These are phyloP conservation scores for Cyrtodaria siliqua DNA, from an alignment of 2,888 invertebrate species.

Conservation along the genomic window DNA sequence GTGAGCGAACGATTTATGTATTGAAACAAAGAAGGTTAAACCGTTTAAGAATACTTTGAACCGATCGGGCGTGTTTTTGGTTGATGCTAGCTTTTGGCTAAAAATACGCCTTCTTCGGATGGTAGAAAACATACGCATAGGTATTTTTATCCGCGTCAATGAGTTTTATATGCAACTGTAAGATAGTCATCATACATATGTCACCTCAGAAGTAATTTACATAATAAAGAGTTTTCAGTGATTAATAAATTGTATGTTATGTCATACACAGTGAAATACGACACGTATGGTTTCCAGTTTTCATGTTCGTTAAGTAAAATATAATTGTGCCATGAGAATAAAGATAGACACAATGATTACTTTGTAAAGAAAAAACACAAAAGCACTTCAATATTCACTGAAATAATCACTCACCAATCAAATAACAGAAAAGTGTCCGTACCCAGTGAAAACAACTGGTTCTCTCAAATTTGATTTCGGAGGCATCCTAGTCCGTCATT, in stretches of 20 bases:
- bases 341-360: background rate
- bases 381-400: background rate
- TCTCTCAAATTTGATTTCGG: background rate
- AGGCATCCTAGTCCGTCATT: slow-evolving; percentile 1
- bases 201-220: no score
- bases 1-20: no score
- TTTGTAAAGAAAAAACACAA: background rate
- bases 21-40: no score
- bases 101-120: no score
- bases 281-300: background rate
- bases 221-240: no score
- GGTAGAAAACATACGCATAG: no score
- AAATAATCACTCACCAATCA: slow-evolving; percentile 13
- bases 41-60: no score
- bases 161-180: no score
- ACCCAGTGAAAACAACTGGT: slow-evolving; percentile 27
- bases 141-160: no score
- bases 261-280: background rate
- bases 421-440: slow-evolving; percentile 10
- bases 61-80: no score
- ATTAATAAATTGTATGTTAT: background rate
- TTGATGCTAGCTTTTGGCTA: no score
- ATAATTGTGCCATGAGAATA: background rate
- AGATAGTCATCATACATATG: no score
- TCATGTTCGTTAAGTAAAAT: background rate